Evolutionary conservation across 2,888 invertebrate species (phyloP).

Genomic region (Eupithecia subfuscata): DNA sequence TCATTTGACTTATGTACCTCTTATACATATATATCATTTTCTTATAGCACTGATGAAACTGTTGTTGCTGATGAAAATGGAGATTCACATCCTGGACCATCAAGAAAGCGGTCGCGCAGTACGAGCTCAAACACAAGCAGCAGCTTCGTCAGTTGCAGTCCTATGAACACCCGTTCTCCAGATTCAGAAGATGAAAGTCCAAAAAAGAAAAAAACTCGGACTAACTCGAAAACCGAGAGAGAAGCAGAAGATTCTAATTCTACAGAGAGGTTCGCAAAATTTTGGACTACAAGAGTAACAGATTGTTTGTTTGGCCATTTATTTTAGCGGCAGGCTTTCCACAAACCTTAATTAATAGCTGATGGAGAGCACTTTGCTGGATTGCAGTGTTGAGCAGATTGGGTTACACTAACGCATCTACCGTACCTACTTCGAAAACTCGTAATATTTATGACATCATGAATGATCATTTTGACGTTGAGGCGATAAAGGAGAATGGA

Average conservation of each 20-base stretch:
- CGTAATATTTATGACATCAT: neutral
- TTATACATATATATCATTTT: neutral
- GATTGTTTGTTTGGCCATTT: neutral
- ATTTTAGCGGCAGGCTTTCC: neutral
- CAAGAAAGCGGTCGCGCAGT: conserved; percentile 4
- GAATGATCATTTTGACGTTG: neutral
- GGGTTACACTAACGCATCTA: neutral
- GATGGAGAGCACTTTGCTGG: neutral
- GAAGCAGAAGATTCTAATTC: neutral
- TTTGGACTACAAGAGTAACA: neutral
- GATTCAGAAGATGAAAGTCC: neutral
- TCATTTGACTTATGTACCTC: neutral
- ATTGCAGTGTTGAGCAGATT: neutral
- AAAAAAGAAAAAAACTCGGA: conserved; percentile 3
- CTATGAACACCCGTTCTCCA: neutral
- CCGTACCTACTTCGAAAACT: neutral
- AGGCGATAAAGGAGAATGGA: neutral
- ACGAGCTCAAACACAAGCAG: neutral
- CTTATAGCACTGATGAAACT: conserved; percentile 2
- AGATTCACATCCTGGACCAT: neutral
- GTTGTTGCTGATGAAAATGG: conserved; percentile 2
- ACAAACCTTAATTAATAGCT: neutral
- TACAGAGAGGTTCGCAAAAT: conserved; percentile 11
- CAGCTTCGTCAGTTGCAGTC: neutral
- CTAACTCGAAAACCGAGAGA: neutral